Evolutionary conservation across 2,888 invertebrate genomes (phyloP).

Genomic region (Dolichopus griseipennis): DNA sequence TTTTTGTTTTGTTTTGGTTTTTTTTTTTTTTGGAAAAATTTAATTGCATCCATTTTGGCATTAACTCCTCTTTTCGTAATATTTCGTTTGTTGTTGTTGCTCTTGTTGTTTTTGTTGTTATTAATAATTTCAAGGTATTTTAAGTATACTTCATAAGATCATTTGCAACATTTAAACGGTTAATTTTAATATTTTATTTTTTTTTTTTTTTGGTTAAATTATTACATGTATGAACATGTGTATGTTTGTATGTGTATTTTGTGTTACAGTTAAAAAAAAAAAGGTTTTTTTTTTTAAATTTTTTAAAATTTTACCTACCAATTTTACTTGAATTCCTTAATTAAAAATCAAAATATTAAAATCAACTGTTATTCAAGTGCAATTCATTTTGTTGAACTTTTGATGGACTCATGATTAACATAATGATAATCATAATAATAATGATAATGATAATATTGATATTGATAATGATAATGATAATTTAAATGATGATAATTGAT

Average conservation of each 20-base stretch:
- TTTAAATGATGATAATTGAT: too few species aligned
- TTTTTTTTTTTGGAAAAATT: not conserved
- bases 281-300: not conserved
- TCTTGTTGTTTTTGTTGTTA: not conserved
- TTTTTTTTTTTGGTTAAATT: not conserved
- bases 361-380: too few species aligned
- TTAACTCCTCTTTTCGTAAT: too few species aligned
- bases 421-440: too few species aligned
- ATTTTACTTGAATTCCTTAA: not conserved
- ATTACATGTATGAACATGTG: not conserved
- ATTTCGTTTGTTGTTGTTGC: too few species aligned
- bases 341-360: too few species aligned
- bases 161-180: not conserved
- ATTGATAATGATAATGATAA: too few species aligned
- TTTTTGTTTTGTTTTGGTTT: not conserved
- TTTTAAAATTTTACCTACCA: not conserved
- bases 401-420: too few species aligned
- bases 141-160: not conserved
- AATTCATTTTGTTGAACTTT: too few species aligned
- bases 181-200: too few species aligned
- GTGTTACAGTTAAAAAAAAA: not conserved
- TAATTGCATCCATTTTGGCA: not conserved
- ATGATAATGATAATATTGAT: too few species aligned
- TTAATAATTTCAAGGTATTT: not conserved
- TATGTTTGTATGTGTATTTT: not conserved